Evolutionary conservation across 2,888 invertebrate species (phyloP).

Genomic region (Metalampra italica): DNA sequence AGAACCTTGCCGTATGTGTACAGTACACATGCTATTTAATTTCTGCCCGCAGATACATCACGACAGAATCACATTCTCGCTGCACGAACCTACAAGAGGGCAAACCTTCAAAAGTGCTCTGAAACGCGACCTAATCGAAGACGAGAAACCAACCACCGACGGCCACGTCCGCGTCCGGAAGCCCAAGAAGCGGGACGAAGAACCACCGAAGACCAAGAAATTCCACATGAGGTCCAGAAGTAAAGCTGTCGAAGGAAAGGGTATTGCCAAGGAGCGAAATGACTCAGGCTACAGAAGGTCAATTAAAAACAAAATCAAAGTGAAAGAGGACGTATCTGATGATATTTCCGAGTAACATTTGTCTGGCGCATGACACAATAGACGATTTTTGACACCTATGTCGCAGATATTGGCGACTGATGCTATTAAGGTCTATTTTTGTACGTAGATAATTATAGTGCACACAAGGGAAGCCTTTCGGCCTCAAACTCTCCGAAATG

Average conservation of each 20-base stretch:
- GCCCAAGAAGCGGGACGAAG: slow-evolving; percentile 38
- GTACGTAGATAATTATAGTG: too few species aligned
- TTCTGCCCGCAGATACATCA: slow-evolving; percentile 60
- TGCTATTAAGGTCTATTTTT: too few species aligned
- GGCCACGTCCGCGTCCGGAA: slow-evolving; percentile 22
- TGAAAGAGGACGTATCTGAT: slow-evolving; percentile 59
- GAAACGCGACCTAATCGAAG: slow-evolving; percentile 48
- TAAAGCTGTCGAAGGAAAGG: slow-evolving; percentile 51
- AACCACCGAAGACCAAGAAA: slow-evolving; percentile 33
- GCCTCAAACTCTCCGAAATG: too few species aligned
- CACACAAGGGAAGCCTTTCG: too few species aligned
- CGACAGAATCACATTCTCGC: slow-evolving; percentile 66
- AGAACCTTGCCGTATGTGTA: too few species aligned
- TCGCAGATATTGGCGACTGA: background rate
- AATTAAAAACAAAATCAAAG: slow-evolving; percentile 56
- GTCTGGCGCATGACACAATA: background rate
- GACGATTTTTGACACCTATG: slow-evolving; percentile 2
- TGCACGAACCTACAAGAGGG: slow-evolving; percentile 64
- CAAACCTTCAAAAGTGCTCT: slow-evolving; percentile 68
- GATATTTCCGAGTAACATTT: slow-evolving; percentile 55
- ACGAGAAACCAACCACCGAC: slow-evolving; percentile 33
- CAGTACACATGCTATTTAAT: too few species aligned
- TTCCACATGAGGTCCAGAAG: slow-evolving; percentile 32
- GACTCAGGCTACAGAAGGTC: slow-evolving; percentile 47
- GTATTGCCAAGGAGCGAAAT: slow-evolving; percentile 48